These are phyloP conservation scores for Eueremaeus valkanovi DNA, from an alignment of 2,888 invertebrate species.

Conservation along the genomic window DNA sequence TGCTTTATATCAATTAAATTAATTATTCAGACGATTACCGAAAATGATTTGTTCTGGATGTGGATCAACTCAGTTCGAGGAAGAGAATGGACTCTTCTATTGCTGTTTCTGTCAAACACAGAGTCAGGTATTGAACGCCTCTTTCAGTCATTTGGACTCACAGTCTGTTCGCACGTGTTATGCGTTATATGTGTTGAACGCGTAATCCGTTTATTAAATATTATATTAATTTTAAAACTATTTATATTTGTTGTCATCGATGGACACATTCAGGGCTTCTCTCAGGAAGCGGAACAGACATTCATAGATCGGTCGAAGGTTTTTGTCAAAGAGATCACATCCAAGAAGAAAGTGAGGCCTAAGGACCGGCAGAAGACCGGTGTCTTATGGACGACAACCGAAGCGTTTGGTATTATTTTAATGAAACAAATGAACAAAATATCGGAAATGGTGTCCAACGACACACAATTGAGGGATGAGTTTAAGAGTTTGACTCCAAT, in stretches of 20 bases:
- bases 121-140: conserved; percentile 29
- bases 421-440: conserved; percentile 20
- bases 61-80: conserved; percentile 28
- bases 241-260: no score
- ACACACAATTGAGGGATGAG: no score
- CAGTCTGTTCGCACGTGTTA: no score
- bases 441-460: background rate
- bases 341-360: background rate
- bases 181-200: no score
- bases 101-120: conserved; percentile 38
- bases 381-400: conserved; percentile 27
- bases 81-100: conserved; percentile 38
- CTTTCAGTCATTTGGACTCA: background rate
- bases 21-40: no score
- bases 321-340: background rate
- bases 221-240: no score
- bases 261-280: conserved; percentile 34
- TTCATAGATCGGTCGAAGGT: background rate
- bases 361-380: background rate
- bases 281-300: background rate
- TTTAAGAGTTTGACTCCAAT: background rate
- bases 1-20: no score
- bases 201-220: background rate
- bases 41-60: conserved; percentile 29
- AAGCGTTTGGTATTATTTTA: conserved; percentile 29